phyloP scores from a whole-genome alignment of 2,113 vertebrate species.

The Tauraco erythrolophus region DNA sequence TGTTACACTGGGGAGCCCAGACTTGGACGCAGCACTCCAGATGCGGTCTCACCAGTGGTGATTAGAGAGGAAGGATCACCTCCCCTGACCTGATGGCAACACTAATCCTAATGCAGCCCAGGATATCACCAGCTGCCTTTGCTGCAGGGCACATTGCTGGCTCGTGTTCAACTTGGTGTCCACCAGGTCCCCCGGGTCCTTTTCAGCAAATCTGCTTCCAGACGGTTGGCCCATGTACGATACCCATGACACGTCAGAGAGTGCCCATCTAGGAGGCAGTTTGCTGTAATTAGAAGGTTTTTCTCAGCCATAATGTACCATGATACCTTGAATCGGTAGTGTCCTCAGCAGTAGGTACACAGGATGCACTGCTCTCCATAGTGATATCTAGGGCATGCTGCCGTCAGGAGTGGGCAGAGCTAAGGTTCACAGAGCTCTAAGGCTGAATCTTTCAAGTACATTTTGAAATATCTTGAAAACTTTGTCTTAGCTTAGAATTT shows the following conservation, averaged over 20 bases:
- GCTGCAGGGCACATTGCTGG: neutral
- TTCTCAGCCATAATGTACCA: neutral
- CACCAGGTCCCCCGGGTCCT: neutral
- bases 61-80: neutral
- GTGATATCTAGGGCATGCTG: neutral
- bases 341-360: neutral
- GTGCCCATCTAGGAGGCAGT: neutral
- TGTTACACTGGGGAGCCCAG: neutral
- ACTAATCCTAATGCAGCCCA: neutral
- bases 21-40: neutral
- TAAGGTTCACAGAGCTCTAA: neutral
- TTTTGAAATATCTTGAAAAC: constrained; percentile 28
- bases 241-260: neutral
- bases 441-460: neutral
- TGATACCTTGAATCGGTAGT: neutral
- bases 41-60: neutral
- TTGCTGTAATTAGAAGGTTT: neutral
- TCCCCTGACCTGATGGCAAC: neutral
- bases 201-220: neutral
- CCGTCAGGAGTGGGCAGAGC: neutral
- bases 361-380: neutral
- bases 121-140: neutral
- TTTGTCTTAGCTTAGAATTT: constrained; percentile 50
- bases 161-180: neutral
- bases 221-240: neutral